Evolutionary conservation across 2,888 invertebrate genomes (phyloP).

Genomic region (Epistrophella euchroma): DNA sequence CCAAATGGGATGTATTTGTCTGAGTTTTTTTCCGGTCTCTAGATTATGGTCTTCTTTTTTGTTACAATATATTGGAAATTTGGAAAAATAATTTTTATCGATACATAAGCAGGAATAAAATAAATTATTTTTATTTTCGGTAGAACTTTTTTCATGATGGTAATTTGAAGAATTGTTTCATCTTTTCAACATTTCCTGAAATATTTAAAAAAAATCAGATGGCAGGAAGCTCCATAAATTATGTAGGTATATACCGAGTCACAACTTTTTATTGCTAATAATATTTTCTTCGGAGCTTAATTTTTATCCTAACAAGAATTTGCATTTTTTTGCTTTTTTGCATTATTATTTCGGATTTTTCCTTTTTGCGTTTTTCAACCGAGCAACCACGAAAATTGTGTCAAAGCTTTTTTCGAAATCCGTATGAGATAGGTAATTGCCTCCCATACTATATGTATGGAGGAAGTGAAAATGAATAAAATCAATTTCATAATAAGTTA

Average conservation of each 20-base stretch:
- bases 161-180: not conserved
- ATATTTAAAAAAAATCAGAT: not conserved
- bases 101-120: not conserved
- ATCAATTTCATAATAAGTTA: too few species aligned
- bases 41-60: constrained; percentile 4
- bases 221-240: not conserved
- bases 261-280: not conserved
- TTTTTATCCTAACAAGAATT: too few species aligned
- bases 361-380: too few species aligned
- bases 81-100: not conserved
- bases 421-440: too few species aligned
- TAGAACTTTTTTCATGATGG: not conserved
- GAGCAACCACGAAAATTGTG: too few species aligned
- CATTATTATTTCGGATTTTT: too few species aligned
- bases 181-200: not conserved
- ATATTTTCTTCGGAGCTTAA: too few species aligned
- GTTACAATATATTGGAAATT: constrained; percentile 3
- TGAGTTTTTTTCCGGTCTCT: not conserved
- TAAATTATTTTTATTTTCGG: not conserved
- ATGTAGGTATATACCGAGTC: not conserved
- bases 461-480: too few species aligned
- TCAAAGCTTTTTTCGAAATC: too few species aligned
- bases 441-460: too few species aligned
- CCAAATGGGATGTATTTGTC: constrained; percentile 9
- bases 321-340: too few species aligned